Base-by-base conservation (phyloP, 2,888 invertebrate species). In the Stegophylla sp. region DNA sequence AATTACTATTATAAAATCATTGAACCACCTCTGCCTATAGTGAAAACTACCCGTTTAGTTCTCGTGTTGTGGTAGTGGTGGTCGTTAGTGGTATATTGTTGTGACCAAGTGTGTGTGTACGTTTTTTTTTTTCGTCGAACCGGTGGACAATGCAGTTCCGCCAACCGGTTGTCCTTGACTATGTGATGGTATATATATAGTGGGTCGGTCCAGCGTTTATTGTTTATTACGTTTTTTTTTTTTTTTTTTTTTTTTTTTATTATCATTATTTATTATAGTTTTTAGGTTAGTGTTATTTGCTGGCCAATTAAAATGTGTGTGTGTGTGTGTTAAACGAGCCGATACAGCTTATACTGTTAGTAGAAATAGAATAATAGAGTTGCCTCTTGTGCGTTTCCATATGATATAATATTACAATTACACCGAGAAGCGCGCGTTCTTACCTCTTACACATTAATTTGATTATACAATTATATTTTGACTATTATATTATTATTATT, bases 161-260 rank as follows among this genome's bases (percentile, higher is more conserved):
- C 26, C 66, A 69, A 77, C 77, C 77, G 59, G 77, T 69, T 69
- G 59, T 69, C 77, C 77, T 77, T 77, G 77, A 69, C 67, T 67
- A n/a, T 41, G 0, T 45, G 0, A n/a, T 5, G 34, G 15, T 67
- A 5, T 51, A 15, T 64, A 20, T 64, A 20, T 56, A 0, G 17
- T 48, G 43, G 12, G 59, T 28, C 48, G 61, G 56, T 9, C 59
- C n/a, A 23, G 45, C 26, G 45, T 73, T 59, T 73, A 63, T 63
- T 51, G 45, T 73, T 73, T 45, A 48, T 63, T 45, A 26, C 2
- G 45, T 56, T 67, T 17, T 73, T 59, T 59, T 53, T 53, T 66
- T 45, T 59, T 59, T 53, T 53, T 66, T 45, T n/a, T 67, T 23
- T n/a, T 67, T 45, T 59, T 74, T 26, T 64, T 51, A 17, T 48